phyloP scores from a whole-genome alignment of 2,797 vertebrate genomes.

The Rhyacichthys aspro region DNA sequence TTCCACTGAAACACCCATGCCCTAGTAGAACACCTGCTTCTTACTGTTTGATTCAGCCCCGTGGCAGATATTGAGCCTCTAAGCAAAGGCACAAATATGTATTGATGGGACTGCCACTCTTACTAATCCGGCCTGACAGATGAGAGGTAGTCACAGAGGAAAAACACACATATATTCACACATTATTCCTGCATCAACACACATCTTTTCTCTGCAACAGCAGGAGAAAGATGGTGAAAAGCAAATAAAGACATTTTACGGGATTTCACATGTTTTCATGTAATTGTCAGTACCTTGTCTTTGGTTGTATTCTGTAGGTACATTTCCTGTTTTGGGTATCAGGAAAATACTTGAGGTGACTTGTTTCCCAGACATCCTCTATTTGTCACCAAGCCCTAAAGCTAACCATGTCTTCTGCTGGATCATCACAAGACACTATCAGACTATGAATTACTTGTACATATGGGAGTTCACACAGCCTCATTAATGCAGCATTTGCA shows the following conservation, averaged over 20 bases:
- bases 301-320: constrained; percentile 2
- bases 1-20: constrained; percentile 23
- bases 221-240: constrained; percentile 16
- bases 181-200: constrained; percentile 34
- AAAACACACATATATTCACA: constrained; percentile 31
- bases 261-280: background rate
- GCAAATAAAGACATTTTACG: background rate
- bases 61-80: constrained; percentile 41
- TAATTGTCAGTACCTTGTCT: constrained; percentile 8
- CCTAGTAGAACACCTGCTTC: constrained; percentile 26
- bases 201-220: constrained; percentile 20
- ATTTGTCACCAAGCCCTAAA: constrained; percentile 39
- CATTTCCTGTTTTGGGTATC: constrained; percentile 9
- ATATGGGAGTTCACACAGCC: constrained; percentile 8
- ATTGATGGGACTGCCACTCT: constrained; percentile 75
- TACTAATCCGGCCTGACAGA: constrained; percentile 69
- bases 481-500: constrained; percentile 29
- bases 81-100: constrained; percentile 47
- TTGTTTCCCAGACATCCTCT: constrained; percentile 25
- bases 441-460: constrained; percentile 22
- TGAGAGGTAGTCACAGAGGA: constrained; percentile 43
- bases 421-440: constrained; percentile 21
- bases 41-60: constrained; percentile 40
- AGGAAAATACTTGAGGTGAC: constrained; percentile 21
- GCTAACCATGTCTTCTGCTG: constrained; percentile 33